Percentiles rank a stretch among this genome's conserved stretches.
These are phyloP conservation scores for Falco biarmicus DNA, from an alignment of 2,797 vertebrate genomes.

Conservation along the genomic window DNA sequence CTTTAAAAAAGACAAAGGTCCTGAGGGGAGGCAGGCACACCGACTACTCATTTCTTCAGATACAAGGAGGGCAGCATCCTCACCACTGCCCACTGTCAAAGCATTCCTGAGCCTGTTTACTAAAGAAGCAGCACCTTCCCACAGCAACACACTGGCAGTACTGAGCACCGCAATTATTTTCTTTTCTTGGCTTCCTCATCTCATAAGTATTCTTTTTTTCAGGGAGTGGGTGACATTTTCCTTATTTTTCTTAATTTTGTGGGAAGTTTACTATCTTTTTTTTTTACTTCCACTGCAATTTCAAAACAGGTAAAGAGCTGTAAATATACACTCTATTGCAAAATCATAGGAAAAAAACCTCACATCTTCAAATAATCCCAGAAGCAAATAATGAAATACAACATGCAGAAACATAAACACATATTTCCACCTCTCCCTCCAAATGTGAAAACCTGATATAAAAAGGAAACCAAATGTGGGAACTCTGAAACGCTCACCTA, in stretches of 20 bases:
- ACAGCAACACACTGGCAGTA: neutral
- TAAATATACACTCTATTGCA: neutral
- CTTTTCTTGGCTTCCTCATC: neutral
- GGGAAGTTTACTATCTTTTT: neutral
- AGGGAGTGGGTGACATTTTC: neutral
- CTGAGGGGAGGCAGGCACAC: neutral
- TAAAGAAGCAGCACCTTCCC: neutral
- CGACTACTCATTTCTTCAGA: neutral
- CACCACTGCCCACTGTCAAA: neutral
- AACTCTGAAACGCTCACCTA: neutral
- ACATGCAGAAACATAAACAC: neutral
- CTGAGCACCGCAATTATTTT: neutral
- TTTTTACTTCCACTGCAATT: neutral
- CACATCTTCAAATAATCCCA: neutral
- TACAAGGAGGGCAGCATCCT: neutral
- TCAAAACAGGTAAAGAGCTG: neutral
- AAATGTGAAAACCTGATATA: neutral
- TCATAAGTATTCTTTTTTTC: neutral
- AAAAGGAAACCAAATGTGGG: neutral
- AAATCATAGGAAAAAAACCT: neutral
- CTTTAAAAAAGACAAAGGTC: neutral
- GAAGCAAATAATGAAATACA: neutral
- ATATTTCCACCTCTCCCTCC: neutral
- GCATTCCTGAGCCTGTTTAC: neutral
- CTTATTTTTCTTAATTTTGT: neutral